A percentile compares a stretch with the other conserved stretches of the same genome.
phyloP scores from a whole-genome alignment of 2,797 vertebrate genomes.

The Pelodytes ibericus region DNA sequence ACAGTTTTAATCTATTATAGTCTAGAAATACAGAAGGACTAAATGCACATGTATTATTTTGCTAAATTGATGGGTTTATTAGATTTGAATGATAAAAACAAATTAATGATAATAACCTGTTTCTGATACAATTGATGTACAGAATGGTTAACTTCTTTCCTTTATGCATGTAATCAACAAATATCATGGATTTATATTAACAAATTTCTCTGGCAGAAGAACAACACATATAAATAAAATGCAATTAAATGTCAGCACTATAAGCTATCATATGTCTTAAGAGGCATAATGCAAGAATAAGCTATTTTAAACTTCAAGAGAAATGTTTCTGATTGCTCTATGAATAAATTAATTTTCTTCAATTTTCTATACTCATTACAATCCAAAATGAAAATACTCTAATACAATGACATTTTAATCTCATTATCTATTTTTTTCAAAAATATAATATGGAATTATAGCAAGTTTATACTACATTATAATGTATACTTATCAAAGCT shows the following conservation, averaged over 20 bases:
- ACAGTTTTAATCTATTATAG: no score
- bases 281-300: slow-evolving; percentile 21
- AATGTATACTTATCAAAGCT: slow-evolving; percentile 2
- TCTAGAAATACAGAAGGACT: no score
- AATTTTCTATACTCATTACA: slow-evolving; percentile 73
- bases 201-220: background rate
- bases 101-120: no score
- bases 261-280: background rate
- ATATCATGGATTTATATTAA: background rate
- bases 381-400: slow-evolving; percentile 73
- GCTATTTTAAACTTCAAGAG: slow-evolving; percentile 72
- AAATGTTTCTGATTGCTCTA: slow-evolving; percentile 69
- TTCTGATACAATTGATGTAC: no score
- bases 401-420: slow-evolving; percentile 77
- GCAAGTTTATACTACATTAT: slow-evolving; percentile 57
- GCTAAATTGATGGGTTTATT: no score
- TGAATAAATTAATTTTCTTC: slow-evolving; percentile 74
- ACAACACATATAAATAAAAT: background rate
- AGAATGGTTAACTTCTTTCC: no score
- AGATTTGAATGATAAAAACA: no score
- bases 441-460: slow-evolving; percentile 70
- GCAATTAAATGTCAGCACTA: background rate
- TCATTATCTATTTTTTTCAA: slow-evolving; percentile 74
- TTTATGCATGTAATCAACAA: no score
- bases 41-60: no score